phyloP scores from a whole-genome alignment of 2,888 invertebrate genomes.

The Platypus cylindrus region DNA sequence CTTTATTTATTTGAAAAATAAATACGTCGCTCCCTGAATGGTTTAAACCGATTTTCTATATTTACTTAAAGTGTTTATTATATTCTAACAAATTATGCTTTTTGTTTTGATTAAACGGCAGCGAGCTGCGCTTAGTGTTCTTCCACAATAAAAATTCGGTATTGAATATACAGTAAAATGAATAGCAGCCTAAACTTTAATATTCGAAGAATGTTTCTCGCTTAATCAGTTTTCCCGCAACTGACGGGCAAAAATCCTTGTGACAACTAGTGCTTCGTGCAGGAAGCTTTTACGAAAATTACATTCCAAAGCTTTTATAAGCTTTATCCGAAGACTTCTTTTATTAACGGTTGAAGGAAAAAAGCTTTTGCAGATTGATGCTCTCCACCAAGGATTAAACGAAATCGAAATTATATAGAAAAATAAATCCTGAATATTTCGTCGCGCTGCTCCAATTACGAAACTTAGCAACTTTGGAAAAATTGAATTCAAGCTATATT shows the following conservation, averaged over 20 bases:
- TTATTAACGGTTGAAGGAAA: slow-evolving; percentile 8
- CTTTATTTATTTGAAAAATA: no score
- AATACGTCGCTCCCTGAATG: no score
- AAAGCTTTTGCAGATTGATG: slow-evolving; percentile 18
- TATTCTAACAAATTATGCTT: no score
- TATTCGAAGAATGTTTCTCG: slow-evolving; percentile 1
- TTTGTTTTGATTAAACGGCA: no score
- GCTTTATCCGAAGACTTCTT: slow-evolving; percentile 19
- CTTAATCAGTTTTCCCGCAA: slow-evolving; percentile 20
- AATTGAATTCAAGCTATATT: no score
- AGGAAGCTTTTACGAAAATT: slow-evolving; percentile 31
- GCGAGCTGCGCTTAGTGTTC: no score
- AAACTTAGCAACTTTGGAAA: no score
- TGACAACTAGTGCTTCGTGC: slow-evolving; percentile 29
- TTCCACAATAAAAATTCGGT: no score
- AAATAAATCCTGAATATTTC: slow-evolving; percentile 4
- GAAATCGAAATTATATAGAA: slow-evolving; percentile 6
- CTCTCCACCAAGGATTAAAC: slow-evolving; percentile 9
- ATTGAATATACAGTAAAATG: no score
- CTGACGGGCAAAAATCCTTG: slow-evolving; percentile 30
- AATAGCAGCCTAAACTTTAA: no score
- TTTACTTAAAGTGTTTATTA: no score
- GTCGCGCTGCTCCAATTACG: neutral
- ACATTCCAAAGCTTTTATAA: slow-evolving; percentile 26
- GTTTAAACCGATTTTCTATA: no score